Conservation (phyloP, 2,113 vertebrate species). For the Toxotes jaculatrix region DNA sequence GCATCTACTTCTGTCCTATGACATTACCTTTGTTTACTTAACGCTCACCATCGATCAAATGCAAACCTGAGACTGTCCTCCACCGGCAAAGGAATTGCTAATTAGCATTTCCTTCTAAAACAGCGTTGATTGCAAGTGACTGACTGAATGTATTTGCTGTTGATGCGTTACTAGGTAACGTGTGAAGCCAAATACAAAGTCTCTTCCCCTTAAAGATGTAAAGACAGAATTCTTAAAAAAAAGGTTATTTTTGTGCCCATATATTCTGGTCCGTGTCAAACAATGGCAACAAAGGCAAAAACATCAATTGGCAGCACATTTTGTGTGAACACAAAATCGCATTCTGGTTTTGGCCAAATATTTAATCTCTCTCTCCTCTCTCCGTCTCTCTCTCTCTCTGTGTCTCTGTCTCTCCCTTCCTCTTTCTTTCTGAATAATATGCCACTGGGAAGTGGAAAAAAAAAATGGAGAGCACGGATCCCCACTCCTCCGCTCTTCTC, state of each 20-base stretch:
- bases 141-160: constrained; percentile 62
- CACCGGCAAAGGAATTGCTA: constrained; percentile 49
- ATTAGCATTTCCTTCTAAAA: constrained; percentile 70
- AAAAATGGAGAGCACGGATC: constrained; percentile 65
- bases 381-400: constrained; percentile 29
- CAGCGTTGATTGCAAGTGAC: constrained; percentile 64
- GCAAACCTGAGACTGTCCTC: constrained; percentile 59
- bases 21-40: constrained; percentile 71
- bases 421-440: constrained; percentile 73
- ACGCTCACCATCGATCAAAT: constrained; percentile 66
- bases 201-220: constrained; percentile 36
- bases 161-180: constrained; percentile 43
- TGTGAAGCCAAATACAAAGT: constrained; percentile 28
- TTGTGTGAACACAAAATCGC: constrained; percentile 66
- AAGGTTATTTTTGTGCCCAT: constrained; percentile 35
- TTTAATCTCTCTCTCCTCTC: constrained; percentile 71
- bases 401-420: constrained; percentile 54
- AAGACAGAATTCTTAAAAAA: constrained; percentile 36
- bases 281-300: constrained; percentile 68
- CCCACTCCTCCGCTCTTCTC: constrained; percentile 81
- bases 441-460: constrained; percentile 70
- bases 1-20: constrained; percentile 68
- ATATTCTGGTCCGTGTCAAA: constrained; percentile 59
- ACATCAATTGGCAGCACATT: constrained; percentile 65
- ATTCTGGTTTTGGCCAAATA: constrained; percentile 79